Conservation (phyloP, 2,113 vertebrate species). For the Gymnocephalus cernua region DNA sequence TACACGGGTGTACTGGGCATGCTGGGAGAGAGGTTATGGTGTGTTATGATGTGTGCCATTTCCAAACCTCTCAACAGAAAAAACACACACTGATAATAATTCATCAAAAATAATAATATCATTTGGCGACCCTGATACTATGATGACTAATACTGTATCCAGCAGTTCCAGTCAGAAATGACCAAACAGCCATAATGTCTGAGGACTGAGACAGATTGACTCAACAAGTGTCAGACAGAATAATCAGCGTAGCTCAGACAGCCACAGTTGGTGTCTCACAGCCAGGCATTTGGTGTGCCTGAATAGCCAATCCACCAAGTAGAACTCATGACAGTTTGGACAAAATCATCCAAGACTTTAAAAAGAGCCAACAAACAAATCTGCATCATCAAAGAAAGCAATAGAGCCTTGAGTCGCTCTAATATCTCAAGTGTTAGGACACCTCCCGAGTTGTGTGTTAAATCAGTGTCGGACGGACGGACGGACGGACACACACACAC, state of each 20-base stretch:
- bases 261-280: slow-evolving; percentile 50
- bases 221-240: slow-evolving; percentile 53
- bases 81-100: not conserved
- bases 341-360: slow-evolving; percentile 1
- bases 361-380: slow-evolving; percentile 9
- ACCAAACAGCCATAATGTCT: slow-evolving; percentile 14
- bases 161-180: slow-evolving; percentile 7
- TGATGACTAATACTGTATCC: slow-evolving; percentile 7
- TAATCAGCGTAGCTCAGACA: slow-evolving; percentile 8
- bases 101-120: not conserved
- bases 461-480: too few species aligned
- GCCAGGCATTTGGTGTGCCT: slow-evolving; percentile 45
- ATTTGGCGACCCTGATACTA: not conserved
- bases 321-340: slow-evolving; percentile 38
- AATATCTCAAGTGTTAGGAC: not conserved
- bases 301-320: slow-evolving; percentile 25
- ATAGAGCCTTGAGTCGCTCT: not conserved
- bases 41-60: not conserved
- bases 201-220: slow-evolving; percentile 44
- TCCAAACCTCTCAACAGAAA: not conserved
- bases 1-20: not conserved
- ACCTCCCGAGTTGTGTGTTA: not conserved
- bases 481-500: not conserved
- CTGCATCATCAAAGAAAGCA: not conserved
- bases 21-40: not conserved